Evolutionary conservation across 2,888 invertebrate species (phyloP).

Genomic region (Drosophila meridionalis): DNA sequence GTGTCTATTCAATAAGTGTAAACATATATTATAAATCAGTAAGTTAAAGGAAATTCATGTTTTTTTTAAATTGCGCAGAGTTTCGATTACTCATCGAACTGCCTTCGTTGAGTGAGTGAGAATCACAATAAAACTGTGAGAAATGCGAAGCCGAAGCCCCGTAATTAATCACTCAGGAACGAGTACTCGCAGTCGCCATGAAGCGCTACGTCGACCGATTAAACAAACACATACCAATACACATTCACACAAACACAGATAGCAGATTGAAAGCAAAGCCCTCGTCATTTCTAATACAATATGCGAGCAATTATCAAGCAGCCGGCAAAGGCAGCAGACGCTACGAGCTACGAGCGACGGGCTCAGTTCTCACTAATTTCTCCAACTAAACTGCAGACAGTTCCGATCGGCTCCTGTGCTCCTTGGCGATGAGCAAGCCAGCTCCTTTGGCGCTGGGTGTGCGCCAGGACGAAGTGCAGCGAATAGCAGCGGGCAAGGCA

Average conservation of each 20-base stretch:
- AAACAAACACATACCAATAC: constrained; percentile 33
- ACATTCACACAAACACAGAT: constrained; percentile 24
- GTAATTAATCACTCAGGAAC: constrained; percentile 56
- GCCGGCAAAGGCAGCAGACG: constrained; percentile 58
- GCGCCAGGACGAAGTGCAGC: constrained; percentile 17
- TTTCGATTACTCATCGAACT: constrained; percentile 3
- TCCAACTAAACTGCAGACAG: not conserved
- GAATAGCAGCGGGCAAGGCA: constrained; percentile 59
- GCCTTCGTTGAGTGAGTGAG: constrained; percentile 42
- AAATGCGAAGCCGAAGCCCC: constrained; percentile 49
- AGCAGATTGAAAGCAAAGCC: constrained; percentile 59
- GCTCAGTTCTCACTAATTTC: constrained; percentile 23
- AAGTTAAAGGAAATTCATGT: too few species aligned
- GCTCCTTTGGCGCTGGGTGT: constrained; percentile 1
- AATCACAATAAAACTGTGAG: constrained; percentile 54
- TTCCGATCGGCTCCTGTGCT: not conserved
- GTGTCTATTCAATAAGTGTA: too few species aligned
- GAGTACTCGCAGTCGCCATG: constrained; percentile 27
- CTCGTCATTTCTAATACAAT: constrained; percentile 60
- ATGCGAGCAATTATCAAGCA: constrained; percentile 68
- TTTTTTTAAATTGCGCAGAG: too few species aligned
- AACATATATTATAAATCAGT: too few species aligned
- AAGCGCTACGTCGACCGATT: constrained; percentile 48
- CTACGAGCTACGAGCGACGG: constrained; percentile 28
- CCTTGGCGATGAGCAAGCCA: constrained; percentile 25